Evolutionary conservation across 2,113 vertebrate genomes (phyloP).

Genomic region (Cettia cetti): DNA sequence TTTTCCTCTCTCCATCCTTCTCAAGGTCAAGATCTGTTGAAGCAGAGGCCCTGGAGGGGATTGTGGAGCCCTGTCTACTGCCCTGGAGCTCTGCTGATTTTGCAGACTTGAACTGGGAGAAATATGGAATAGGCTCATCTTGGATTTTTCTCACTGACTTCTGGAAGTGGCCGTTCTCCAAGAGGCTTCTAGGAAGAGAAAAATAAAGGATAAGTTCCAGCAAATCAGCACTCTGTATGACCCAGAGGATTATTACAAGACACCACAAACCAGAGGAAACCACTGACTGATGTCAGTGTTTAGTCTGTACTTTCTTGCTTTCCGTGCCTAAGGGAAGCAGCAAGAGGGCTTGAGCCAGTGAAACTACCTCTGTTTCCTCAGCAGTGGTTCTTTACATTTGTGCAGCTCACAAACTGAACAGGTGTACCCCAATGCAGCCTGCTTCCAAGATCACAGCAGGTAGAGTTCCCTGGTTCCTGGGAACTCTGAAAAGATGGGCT

Average conservation of each 20-base stretch:
- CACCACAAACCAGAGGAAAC: not conserved
- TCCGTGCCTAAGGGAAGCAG: not conserved
- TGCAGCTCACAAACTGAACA: not conserved
- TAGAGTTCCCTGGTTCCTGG: not conserved
- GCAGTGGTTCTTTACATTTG: not conserved
- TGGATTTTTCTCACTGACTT: slow-evolving; percentile 55
- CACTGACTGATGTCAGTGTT: not conserved
- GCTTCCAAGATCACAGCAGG: not conserved
- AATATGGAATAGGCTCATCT: slow-evolving; percentile 76
- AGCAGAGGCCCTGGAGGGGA: not conserved
- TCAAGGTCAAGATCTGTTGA: not conserved
- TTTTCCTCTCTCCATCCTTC: not conserved
- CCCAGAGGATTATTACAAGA: not conserved
- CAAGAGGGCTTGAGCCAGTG: not conserved
- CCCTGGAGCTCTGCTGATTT: not conserved
- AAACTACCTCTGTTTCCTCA: not conserved
- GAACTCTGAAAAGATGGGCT: not conserved
- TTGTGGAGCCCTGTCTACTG: not conserved
- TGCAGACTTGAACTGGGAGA: slow-evolving; percentile 65
- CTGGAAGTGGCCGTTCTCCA: slow-evolving; percentile 80
- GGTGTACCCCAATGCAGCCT: not conserved
- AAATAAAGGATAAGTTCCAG: not conserved
- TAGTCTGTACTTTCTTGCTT: not conserved
- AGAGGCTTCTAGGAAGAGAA: slow-evolving; percentile 71
- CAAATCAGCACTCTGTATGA: not conserved